Evolutionary conservation across 2,888 invertebrate species (phyloP).

Genomic region (Tetranychus truncatus): DNA sequence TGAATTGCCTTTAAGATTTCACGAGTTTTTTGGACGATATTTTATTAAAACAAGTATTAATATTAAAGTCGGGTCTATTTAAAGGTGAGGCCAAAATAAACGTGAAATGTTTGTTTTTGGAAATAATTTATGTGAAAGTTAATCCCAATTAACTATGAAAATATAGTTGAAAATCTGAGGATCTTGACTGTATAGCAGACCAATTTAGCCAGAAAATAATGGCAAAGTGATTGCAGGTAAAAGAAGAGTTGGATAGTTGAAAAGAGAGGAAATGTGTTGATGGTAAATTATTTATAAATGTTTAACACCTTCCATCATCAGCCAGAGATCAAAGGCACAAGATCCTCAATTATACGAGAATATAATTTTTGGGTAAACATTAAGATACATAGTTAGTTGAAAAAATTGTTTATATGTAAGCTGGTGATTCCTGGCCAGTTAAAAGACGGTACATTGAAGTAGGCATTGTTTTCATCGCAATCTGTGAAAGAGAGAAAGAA

Average conservation of each 20-base stretch:
- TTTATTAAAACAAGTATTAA: not conserved
- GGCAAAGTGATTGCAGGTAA: not conserved
- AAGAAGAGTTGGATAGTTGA: not conserved
- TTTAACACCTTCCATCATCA: not conserved
- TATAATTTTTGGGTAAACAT: not conserved
- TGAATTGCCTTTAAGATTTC: too few relatives aligned
- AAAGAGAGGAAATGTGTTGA: not conserved
- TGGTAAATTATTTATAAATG: not conserved
- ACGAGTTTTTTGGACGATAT: not conserved
- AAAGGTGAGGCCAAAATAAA: not conserved
- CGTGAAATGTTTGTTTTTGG: not conserved
- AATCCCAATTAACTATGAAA: not conserved
- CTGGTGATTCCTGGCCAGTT: constrained; percentile 97
- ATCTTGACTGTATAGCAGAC: not conserved
- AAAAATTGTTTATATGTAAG: constrained; percentile 56
- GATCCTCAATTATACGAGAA: not conserved
- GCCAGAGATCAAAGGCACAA: not conserved
- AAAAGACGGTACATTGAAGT: constrained; percentile 97
- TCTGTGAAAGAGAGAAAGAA: constrained; percentile 42
- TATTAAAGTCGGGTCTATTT: not conserved
- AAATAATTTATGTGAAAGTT: not conserved
- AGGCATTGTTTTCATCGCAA: constrained; percentile 99
- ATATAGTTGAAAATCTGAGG: not conserved
- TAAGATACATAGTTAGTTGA: not conserved
- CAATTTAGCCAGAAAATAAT: not conserved